Evolutionary conservation across 2,113 vertebrate species (phyloP).

Genomic region (Oreochromis tanganicae): DNA sequence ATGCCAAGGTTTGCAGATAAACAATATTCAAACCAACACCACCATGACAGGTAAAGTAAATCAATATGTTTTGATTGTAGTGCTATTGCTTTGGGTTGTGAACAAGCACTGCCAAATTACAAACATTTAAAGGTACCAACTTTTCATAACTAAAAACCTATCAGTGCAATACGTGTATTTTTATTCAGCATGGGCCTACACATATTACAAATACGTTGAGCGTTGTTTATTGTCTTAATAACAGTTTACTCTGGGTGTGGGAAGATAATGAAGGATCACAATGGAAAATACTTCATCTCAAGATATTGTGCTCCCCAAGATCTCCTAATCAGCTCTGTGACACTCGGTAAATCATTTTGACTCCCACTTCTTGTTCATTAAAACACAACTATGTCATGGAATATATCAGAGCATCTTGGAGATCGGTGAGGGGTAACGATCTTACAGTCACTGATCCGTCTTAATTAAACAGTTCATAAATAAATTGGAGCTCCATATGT

Average conservation of each 20-base stretch:
- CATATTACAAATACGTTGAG: not conserved
- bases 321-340: conserved; percentile 41
- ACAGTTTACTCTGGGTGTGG: not conserved
- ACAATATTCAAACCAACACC: not conserved
- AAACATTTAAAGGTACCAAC: not conserved
- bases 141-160: not conserved
- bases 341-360: conserved; percentile 39
- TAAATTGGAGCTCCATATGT: conserved; percentile 42
- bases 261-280: not conserved
- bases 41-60: not conserved
- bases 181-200: not conserved
- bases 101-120: not conserved
- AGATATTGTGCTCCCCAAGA: conserved; percentile 2
- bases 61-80: not conserved
- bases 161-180: not conserved
- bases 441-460: conserved; percentile 32
- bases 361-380: conserved; percentile 52
- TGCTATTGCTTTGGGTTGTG: not conserved
- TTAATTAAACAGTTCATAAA: conserved; percentile 61
- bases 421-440: conserved; percentile 14
- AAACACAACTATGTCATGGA: conserved; percentile 45
- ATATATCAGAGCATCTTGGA: conserved; percentile 21
- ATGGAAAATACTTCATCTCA: not conserved
- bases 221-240: not conserved
- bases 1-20: not conserved